Evolutionary conservation across 2,888 invertebrate genomes (phyloP).

Genomic region (Tetragonula carbonaria): DNA sequence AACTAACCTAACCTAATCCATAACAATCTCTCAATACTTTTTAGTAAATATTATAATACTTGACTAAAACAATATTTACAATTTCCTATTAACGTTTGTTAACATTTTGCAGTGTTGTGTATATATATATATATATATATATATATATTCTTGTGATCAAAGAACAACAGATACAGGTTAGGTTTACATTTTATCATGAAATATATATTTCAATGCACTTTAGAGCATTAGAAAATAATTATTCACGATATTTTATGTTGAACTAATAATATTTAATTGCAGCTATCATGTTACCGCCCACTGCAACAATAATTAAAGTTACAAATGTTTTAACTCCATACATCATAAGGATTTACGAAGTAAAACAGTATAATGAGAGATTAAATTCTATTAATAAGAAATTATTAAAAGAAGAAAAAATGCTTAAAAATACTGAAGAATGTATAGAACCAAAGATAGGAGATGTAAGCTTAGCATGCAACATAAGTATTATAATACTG

Average conservation of each 20-base stretch:
- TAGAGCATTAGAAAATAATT: constrained; percentile 86
- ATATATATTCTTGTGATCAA: too few species aligned
- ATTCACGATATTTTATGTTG: constrained; percentile 45
- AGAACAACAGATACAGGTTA: not conserved
- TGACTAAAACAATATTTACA: not conserved
- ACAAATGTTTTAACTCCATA: constrained; percentile 76
- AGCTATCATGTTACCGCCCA: constrained; percentile 40
- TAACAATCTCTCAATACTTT: not conserved
- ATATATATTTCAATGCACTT: not conserved
- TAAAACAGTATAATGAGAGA: constrained; percentile 38
- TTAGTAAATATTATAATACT: not conserved
- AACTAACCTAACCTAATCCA: not conserved
- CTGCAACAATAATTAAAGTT: constrained; percentile 63
- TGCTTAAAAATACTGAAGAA: constrained; percentile 11
- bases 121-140: too few species aligned
- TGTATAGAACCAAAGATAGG: constrained; percentile 46
- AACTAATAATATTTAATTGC: constrained; percentile 18
- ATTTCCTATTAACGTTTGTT: not conserved
- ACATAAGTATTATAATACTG: not conserved
- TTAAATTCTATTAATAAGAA: constrained; percentile 56
- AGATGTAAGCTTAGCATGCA: constrained; percentile 61
- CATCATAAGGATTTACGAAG: constrained; percentile 69
- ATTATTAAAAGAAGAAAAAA: constrained; percentile 36
- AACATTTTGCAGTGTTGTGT: not conserved
- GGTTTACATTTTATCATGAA: not conserved